Evolutionary conservation across 1,140 invertebrate species (phyloP), one percentile per base, ranked within the genome.

Genomic region (Samia ricini): DNA sequence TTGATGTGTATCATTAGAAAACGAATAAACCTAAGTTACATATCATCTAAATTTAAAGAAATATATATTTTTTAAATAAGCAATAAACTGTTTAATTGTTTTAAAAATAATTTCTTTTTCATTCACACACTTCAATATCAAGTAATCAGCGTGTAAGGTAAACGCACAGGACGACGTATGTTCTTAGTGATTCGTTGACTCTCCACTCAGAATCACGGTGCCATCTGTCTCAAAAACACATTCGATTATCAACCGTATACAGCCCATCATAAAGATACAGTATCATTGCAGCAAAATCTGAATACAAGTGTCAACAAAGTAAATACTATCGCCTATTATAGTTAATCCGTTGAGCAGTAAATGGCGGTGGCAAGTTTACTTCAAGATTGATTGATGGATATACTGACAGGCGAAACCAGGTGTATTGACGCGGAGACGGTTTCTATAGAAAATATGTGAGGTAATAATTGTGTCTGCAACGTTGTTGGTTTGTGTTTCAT

Each of bases 371-470:
- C 77, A 75, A 79, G 61, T 79, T 77, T 66, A 75, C 72, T 71
- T 72, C 68, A 66, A 63, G 64, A 48, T 63, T 81, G 79, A 85
- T 88, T 88, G 83, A 85, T 85, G 70, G 67, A 87, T 85, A 57
- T 65, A 60, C 60, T 74, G 78, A 77, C 77, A 80, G 68, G 68
- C 73, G 63, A 75, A 72, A 74, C 79, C 76, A 81, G 77, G 79
- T 79, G 76, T 66, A 60, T 67, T 55, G 64, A 42, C 57, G 29
- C 57, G 54, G 60, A 72, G 71, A 73, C 63, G 69, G 70, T 74
- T 77, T 74, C 71, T 76, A 75, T 63, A 74, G 74, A 72, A 76
- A 79, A 63, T 66, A 58, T 63, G 66, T 65, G 60, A 63, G 68
- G 66, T 72, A 72, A 72, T 76, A 64, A 69, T 62, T 69, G 67